Evolutionary conservation across 2,888 invertebrate species (phyloP).

Genomic region (Tigriopus californicus): DNA sequence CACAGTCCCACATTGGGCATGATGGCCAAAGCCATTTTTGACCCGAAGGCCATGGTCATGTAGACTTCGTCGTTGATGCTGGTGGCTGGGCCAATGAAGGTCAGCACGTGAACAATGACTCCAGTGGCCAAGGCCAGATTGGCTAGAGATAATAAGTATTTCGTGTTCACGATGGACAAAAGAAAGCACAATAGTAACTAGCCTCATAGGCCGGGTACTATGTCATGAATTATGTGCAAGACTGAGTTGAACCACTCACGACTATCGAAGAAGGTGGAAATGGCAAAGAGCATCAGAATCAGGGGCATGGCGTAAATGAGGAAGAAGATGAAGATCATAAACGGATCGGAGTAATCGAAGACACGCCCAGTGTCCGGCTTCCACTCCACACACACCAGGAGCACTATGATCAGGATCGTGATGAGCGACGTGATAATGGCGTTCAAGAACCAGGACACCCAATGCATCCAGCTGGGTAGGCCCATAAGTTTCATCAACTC

Average conservation of each 20-base stretch:
- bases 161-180: too few species aligned
- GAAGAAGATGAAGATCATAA: conserved; percentile 48
- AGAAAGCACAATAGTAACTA: too few species aligned
- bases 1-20: background rate
- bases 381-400: conserved; percentile 21
- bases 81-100: background rate
- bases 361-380: conserved; percentile 37
- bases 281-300: conserved; percentile 56
- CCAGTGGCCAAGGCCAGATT: conserved; percentile 1
- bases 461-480: conserved; percentile 58
- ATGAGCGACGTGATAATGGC: conserved; percentile 46
- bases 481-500: conserved; percentile 89
- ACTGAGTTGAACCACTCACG: too few species aligned
- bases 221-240: too few species aligned
- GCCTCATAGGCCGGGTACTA: too few species aligned
- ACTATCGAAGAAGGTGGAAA: conserved; percentile 59
- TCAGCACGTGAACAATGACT: background rate
- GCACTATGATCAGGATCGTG: conserved; percentile 31
- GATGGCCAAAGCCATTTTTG: background rate
- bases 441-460: conserved; percentile 68
- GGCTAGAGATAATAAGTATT: background rate
- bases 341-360: conserved; percentile 45
- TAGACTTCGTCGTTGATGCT: conserved; percentile 3
- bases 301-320: conserved; percentile 46
- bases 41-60: background rate